Evolutionary conservation across 2,797 vertebrate species (phyloP), one percentile per base, ranked within the genome.

Genomic region (Oreortyx pictus): DNA sequence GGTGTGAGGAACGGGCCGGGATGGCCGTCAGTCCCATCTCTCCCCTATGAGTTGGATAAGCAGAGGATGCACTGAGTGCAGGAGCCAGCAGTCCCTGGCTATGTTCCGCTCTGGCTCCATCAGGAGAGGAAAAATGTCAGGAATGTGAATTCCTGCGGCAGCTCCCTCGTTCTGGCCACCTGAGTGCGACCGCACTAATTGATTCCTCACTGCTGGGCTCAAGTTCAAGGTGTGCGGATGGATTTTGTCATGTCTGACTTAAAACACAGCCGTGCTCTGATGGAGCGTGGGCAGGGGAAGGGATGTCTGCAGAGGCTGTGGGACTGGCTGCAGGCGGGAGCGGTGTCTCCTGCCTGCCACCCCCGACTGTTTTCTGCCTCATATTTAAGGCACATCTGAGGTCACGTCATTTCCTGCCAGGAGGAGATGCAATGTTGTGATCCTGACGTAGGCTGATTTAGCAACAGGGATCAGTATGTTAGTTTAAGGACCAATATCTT

Each of bases 111-210:
- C 87, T 37, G 39, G 7, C 37, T 78, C 60, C 72, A 74, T 25
- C 52, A 83, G 25, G 39, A 65, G 62, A 89, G 60, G 25, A 67
- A 73, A 3, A 94, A 74, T 66, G 56, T 82, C 67, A 82, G 89
- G 67, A 88, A n/a, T 50, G 71, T 35, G 15, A 7, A 56, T 59
- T 78, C 65, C 46, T 5, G 20, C 57, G 50, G 35, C 73, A 52
- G 73, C 35, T 96, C 75, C 88, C 47, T 70, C 31, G 22, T 60
- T 54, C 37, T 0, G 9, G 60, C 44, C 25, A 23, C 46, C 64
- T 89, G 85, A 47, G 73, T 2, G 2, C 52, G 43, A 20, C 1
- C 1, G 41, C 6, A 0, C 35, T 57, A 18, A 52, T 74, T 75
- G 3, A 56, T 72, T 66, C 79, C 66, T 14, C 24, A 4, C 15